Base-by-base conservation (phyloP, 2,113 vertebrate species). In the Periophthalmodon schlosseri region DNA sequence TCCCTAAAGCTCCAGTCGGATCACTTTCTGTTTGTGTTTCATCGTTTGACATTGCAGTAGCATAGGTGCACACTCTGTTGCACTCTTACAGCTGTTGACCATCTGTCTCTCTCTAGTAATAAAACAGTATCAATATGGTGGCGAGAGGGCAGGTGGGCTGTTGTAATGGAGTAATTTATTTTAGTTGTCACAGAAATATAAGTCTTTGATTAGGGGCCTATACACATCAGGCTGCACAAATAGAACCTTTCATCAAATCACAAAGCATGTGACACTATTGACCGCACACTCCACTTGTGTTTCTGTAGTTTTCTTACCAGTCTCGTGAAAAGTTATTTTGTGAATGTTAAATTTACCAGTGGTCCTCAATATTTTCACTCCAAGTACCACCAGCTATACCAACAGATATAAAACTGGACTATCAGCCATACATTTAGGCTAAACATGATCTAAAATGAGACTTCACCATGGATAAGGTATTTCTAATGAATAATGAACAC, bases 81-180 rank as follows among this genome's bases (percentile, higher is more conserved):
- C 68, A 52, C 46, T 86, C 69, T 69, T 70, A 28, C 28, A 72
- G 21, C 16, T 82, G 76, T 76, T 78, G 80, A 88, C 79, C 83
- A 84, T 79, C 84, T 86, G 79, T 84, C 81, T 88, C 85, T 78
- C 79, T 80, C 72, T 79, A 61, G 85, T 81, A 81, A 88, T 82
- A 87, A 87, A 86, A 87, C 50, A 11, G 69, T 84, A 87, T 92
- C 90, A 84, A 92, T 93, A 65, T n/a, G 88, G 83, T 83, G 83
- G 68, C 77, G 74, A 86, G 84, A 84, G 84, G 77, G 85, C 89
- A 90, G 86, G 89, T 93, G 91, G 88, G 88, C 82, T 74, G 72
- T 72, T 90, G 87, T 92, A 91, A 93, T 92, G 76, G 90, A 82
- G 89, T 92, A 80, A 93, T 93, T 91, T 93, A 90, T 94, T 92